phyloP scores from a whole-genome alignment of 2,113 vertebrate species.

The Malurus melanocephalus region DNA sequence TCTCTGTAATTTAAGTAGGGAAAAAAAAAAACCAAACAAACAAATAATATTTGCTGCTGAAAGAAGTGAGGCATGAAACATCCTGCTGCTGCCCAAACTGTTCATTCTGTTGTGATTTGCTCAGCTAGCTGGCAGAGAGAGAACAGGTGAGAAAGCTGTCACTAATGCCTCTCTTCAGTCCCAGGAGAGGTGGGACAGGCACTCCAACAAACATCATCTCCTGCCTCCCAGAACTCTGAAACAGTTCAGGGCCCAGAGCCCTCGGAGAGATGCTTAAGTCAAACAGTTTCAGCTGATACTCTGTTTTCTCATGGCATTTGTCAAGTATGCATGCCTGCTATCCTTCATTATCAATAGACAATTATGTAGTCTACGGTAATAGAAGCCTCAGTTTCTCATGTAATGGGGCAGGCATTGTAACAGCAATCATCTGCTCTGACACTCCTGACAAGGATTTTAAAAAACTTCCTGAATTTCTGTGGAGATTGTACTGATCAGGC shows the following conservation, averaged over 20 bases:
- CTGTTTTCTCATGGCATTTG: not conserved
- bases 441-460: not conserved
- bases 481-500: not conserved
- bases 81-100: not conserved
- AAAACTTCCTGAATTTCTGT: not conserved
- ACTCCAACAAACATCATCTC: not conserved
- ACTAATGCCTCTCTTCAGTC: not conserved
- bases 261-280: not conserved
- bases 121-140: not conserved
- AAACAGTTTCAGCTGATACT: not conserved
- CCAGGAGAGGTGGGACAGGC: not conserved
- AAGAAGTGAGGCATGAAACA: not conserved
- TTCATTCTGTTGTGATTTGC: not conserved
- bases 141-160: not conserved
- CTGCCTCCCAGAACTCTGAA: not conserved
- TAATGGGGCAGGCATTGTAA: not conserved
- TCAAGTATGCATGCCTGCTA: not conserved
- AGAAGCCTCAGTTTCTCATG: not conserved
- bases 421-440: not conserved
- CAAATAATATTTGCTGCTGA: not conserved
- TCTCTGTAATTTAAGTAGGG: not conserved
- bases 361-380: not conserved
- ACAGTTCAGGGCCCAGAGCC: not conserved
- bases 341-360: not conserved
- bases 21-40: not conserved